Evolutionary conservation across 2,888 invertebrate genomes (phyloP).

Genomic region (Ormyrus nitidulus): DNA sequence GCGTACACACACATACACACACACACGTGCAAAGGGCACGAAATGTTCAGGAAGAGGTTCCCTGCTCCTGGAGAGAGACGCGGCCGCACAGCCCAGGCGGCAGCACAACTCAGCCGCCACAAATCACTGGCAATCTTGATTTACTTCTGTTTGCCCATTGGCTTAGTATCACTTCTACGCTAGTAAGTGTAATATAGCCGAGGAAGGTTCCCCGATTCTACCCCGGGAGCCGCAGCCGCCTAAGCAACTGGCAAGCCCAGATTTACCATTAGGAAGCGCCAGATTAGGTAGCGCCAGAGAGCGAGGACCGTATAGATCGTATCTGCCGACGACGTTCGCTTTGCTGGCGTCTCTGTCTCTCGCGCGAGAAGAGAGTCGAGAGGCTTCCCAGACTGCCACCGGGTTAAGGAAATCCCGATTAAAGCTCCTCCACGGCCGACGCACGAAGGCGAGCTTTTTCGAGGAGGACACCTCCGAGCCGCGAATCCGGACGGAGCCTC

Average conservation of each 20-base stretch:
- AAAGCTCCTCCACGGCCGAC: constrained; percentile 24
- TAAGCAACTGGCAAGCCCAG: constrained; percentile 66
- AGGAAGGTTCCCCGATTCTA: constrained; percentile 44
- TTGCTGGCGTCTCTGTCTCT: constrained; percentile 4
- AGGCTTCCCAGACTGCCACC: constrained; percentile 4
- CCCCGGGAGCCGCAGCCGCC: constrained; percentile 56
- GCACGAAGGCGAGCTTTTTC: neutral
- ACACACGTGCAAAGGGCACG: neutral
- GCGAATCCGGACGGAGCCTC: neutral
- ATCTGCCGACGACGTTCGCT: constrained; percentile 54
- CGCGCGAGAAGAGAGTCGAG: neutral
- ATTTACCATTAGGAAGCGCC: constrained; percentile 69
- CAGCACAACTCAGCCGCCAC: constrained; percentile 66
- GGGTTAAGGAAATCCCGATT: constrained; percentile 44
- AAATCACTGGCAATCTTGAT: constrained; percentile 75
- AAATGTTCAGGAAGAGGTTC: constrained; percentile 4
- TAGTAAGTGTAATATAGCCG: constrained; percentile 69
- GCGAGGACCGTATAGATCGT: constrained; percentile 54
- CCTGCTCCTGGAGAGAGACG: neutral
- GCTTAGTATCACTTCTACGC: constrained; percentile 72
- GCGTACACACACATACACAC: neutral
- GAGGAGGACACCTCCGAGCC: neutral
- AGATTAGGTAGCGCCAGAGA: constrained; percentile 64
- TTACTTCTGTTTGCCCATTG: constrained; percentile 75
- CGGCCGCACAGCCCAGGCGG: neutral